These are phyloP conservation scores for Furnarius figulus DNA, from an alignment of 2,113 vertebrate species.

Conservation along the genomic window DNA sequence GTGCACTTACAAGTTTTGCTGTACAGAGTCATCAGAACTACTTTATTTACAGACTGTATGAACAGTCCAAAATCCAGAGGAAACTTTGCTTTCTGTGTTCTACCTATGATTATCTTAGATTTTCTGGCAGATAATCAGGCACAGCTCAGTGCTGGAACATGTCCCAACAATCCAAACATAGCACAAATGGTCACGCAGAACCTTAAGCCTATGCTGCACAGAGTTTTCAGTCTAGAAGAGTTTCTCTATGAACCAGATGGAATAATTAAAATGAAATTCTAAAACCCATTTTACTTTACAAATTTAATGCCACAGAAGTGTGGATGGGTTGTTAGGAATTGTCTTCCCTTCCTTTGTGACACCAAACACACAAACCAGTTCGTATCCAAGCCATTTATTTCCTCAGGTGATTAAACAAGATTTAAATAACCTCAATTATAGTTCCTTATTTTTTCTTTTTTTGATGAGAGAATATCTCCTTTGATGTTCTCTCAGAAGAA, in stretches of 20 bases:
- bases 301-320: neutral
- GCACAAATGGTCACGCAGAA: neutral
- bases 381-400: neutral
- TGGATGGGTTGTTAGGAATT: neutral
- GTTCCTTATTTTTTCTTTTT: neutral
- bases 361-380: neutral
- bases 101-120: neutral
- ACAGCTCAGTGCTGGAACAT: neutral
- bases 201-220: neutral
- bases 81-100: neutral
- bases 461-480: neutral
- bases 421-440: neutral
- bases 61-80: neutral
- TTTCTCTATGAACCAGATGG: neutral
- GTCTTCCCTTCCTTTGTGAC: neutral
- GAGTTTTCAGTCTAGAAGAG: neutral
- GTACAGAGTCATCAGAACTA: neutral
- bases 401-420: neutral
- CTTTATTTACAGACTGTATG: neutral
- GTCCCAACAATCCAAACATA: neutral
- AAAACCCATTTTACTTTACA: neutral
- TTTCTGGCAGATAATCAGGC: neutral
- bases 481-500: neutral
- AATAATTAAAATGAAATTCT: conserved; percentile 20
- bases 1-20: neutral